phyloP scores from a whole-genome alignment of 2,113 vertebrate genomes.

The Fulmarus glacialis region DNA sequence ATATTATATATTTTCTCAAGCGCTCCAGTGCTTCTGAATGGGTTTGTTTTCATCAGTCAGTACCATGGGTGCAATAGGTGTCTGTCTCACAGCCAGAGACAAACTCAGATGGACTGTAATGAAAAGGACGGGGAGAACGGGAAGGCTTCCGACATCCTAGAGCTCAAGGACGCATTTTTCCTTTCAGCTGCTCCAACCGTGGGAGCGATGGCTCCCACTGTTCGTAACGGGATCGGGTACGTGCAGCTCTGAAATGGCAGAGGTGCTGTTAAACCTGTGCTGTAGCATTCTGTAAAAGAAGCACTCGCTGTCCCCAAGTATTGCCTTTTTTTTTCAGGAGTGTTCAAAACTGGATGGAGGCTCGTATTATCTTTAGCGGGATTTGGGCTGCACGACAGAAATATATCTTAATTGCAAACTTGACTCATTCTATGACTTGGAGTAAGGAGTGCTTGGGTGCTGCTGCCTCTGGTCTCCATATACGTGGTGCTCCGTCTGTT shows the following conservation, averaged over 20 bases:
- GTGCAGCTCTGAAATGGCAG: not conserved
- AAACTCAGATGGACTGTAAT: not conserved
- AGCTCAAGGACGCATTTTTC: not conserved
- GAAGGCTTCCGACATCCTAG: not conserved
- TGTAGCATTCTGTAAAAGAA: not conserved
- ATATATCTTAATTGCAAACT: not conserved
- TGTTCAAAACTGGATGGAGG: not conserved
- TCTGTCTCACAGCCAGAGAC: not conserved
- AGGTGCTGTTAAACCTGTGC: not conserved
- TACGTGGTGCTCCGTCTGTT: not conserved
- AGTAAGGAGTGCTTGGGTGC: not conserved
- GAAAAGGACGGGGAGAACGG: not conserved
- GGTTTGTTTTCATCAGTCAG: not conserved
- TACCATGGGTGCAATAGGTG: not conserved
- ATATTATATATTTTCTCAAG: not conserved
- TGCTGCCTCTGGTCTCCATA: accelerated
- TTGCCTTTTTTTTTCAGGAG: not conserved
- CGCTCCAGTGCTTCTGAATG: not conserved
- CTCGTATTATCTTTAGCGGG: not conserved
- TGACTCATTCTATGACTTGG: not conserved
- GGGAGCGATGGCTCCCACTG: not conserved
- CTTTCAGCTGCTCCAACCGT: not conserved
- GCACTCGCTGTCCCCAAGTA: accelerated
- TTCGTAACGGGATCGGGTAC: accelerated
- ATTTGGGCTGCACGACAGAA: not conserved